These are phyloP conservation scores for Pammene aurita DNA, from an alignment of 2,888 invertebrate species.

Conservation along the genomic window DNA sequence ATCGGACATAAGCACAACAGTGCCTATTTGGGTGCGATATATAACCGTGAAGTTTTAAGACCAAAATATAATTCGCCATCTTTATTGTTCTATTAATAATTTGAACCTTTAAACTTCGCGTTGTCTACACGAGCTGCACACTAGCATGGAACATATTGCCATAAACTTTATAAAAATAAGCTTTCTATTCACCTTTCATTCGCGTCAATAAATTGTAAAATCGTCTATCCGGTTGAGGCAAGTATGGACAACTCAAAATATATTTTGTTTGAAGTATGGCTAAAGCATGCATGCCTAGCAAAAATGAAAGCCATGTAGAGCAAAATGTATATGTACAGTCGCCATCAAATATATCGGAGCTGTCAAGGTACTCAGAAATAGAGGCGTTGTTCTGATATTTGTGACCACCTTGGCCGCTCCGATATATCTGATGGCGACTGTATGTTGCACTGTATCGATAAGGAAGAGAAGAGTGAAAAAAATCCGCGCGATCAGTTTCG, in stretches of 20 bases:
- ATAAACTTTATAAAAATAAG: slow-evolving; percentile 51
- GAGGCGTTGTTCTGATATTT: too few relatives aligned
- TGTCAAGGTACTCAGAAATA: too few relatives aligned
- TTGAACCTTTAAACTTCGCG: not conserved
- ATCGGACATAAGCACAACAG: not conserved
- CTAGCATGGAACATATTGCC: slow-evolving; percentile 44
- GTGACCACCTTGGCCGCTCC: too few relatives aligned
- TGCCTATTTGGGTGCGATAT: not conserved
- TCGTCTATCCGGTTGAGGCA: slow-evolving; percentile 63
- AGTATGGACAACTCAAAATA: slow-evolving; percentile 54
- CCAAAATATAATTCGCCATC: not conserved
- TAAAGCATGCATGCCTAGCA: not conserved
- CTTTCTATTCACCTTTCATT: slow-evolving; percentile 57
- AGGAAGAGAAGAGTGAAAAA: too few relatives aligned
- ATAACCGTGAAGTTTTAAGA: not conserved
- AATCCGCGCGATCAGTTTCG: not conserved
- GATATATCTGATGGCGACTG: too few relatives aligned
- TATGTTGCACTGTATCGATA: too few relatives aligned
- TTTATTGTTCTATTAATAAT: not conserved
- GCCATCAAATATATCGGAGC: too few relatives aligned
- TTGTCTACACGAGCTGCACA: slow-evolving; percentile 28
- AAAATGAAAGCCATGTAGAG: not conserved
- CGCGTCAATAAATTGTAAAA: slow-evolving; percentile 50
- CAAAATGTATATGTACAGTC: not conserved
- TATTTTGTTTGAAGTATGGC: slow-evolving; percentile 8